Evolutionary conservation across 2,113 vertebrate genomes (phyloP).

Genomic region (Coracopsis vasa): DNA sequence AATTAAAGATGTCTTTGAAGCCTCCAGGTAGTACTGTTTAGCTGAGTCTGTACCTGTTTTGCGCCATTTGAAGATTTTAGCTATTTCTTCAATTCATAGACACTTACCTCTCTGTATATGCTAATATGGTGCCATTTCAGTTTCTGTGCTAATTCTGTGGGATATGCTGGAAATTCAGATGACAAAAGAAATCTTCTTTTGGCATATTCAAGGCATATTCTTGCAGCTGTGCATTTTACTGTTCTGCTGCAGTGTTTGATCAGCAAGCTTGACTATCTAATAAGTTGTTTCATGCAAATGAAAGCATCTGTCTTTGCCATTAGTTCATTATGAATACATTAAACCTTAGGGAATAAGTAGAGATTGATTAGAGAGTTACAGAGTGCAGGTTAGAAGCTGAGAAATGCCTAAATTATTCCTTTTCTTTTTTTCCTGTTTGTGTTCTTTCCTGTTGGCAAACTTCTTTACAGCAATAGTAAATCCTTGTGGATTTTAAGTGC

Average conservation of each 20-base stretch:
- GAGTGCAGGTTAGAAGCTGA: background rate
- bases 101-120: background rate
- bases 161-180: conserved; percentile 14
- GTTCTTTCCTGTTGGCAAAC: background rate
- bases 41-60: background rate
- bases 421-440: background rate
- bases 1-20: background rate
- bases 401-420: conserved; percentile 19
- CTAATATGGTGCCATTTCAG: background rate
- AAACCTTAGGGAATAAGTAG: conserved; percentile 44
- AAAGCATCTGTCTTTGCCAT: conserved; percentile 61
- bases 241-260: conserved; percentile 21
- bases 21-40: background rate
- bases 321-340: conserved; percentile 62
- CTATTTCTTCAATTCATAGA: background rate
- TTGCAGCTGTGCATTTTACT: background rate
- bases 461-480: background rate
- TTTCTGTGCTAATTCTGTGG: conserved; percentile 17
- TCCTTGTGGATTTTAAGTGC: background rate
- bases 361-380: conserved; percentile 53
- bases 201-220: too few species aligned
- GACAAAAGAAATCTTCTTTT: conserved; percentile 6
- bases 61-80: background rate
- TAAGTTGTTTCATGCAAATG: conserved; percentile 58
- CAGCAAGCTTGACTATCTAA: conserved; percentile 32